These are phyloP conservation scores for Aleiodes sp. DNA, from an alignment of 1,140 invertebrate genomes.

Conservation along the genomic window DNA sequence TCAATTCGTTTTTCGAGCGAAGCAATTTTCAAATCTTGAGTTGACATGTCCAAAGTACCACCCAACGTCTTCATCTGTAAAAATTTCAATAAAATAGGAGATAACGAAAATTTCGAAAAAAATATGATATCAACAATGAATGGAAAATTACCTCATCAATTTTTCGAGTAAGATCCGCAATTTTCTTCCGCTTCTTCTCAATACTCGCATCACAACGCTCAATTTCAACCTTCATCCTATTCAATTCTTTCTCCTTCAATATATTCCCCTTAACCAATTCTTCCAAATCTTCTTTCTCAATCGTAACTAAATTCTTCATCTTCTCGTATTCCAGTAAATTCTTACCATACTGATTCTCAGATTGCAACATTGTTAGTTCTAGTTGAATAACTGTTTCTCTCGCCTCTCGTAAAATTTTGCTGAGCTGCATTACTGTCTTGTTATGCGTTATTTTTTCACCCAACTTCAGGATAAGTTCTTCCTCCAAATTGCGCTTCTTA, in stretches of 20 bases:
- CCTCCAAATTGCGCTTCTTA: constrained; percentile 70
- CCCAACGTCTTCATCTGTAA: constrained; percentile 49
- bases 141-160: constrained; percentile 63
- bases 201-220: constrained; percentile 50
- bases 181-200: constrained; percentile 67
- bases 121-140: constrained; percentile 22
- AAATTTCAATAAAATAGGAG: constrained; percentile 2
- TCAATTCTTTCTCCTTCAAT: constrained; percentile 66
- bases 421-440: constrained; percentile 66
- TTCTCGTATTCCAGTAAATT: constrained; percentile 72
- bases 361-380: constrained; percentile 71
- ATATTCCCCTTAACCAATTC: constrained; percentile 65
- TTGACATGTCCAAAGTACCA: constrained; percentile 60
- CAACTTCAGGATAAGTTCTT: constrained; percentile 71
- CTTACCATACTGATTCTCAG: constrained; percentile 72
- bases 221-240: constrained; percentile 59
- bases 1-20: constrained; percentile 73
- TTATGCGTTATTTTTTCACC: constrained; percentile 76
- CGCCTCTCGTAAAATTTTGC: constrained; percentile 63
- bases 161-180: constrained; percentile 68
- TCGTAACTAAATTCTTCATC: constrained; percentile 56
- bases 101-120: constrained; percentile 18
- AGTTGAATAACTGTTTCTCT: constrained; percentile 60
- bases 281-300: constrained; percentile 60
- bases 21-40: constrained; percentile 68